These are phyloP conservation scores for Stenolophus ochropezus DNA, from an alignment of 2,888 invertebrate species.

Conservation along the genomic window DNA sequence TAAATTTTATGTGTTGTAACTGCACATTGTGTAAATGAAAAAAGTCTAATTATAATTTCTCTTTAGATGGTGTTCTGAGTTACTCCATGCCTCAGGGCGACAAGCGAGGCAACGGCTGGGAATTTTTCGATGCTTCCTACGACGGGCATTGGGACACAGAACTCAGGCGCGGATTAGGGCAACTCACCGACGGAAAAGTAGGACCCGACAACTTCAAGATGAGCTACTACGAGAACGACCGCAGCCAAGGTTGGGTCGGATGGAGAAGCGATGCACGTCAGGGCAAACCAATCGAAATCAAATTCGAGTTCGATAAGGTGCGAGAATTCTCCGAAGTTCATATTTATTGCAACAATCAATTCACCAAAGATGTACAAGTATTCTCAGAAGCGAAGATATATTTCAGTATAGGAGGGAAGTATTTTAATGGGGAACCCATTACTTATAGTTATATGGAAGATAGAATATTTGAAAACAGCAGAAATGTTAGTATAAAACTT, in stretches of 20 bases:
- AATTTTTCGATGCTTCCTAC: conserved; percentile 89
- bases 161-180: conserved; percentile 87
- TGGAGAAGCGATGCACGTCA: conserved; percentile 88
- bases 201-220: conserved; percentile 85
- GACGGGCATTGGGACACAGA: conserved; percentile 87
- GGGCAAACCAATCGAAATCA: conserved; percentile 80
- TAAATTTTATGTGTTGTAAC: too few relatives aligned
- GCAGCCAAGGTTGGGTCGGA: conserved; percentile 90
- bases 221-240: conserved; percentile 74
- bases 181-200: conserved; percentile 87
- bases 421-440: conserved; percentile 86
- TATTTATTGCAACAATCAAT: conserved; percentile 90
- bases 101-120: conserved; percentile 85
- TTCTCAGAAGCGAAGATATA: conserved; percentile 86
- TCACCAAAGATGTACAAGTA: conserved; percentile 88
- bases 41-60: too few relatives aligned
- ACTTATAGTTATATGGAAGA: conserved; percentile 84
- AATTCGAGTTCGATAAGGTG: conserved; percentile 90
- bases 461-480: conserved; percentile 85
- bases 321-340: conserved; percentile 90
- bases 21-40: too few relatives aligned
- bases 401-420: conserved; percentile 88
- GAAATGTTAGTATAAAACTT: conserved; percentile 88
- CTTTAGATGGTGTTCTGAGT: conserved; percentile 86
- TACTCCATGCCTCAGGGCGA: conserved; percentile 94